A percentile compares a stretch with the other conserved stretches of the same genome.
Evolutionary conservation across 2,797 vertebrate species (phyloP).

Genomic region (Graptemys geographica): DNA sequence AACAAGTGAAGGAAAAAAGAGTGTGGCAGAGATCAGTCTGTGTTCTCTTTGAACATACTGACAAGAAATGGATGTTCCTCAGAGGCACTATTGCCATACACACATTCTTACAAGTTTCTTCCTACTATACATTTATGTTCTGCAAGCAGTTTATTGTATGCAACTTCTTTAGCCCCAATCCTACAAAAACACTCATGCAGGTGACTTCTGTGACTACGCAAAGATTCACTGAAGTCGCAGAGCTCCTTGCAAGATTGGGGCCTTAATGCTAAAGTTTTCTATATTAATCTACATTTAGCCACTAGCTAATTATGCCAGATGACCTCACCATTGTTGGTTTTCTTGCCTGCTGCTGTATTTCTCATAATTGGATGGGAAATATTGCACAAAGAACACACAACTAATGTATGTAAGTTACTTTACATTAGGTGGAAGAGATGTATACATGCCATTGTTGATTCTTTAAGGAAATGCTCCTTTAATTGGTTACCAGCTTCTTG

Average conservation of each 20-base stretch:
- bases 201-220: neutral
- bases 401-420: neutral
- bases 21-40: neutral
- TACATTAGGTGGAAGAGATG: neutral
- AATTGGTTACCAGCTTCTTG: neutral
- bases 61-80: neutral
- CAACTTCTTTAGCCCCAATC: neutral
- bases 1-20: neutral
- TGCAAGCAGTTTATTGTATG: neutral
- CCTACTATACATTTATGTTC: accelerated
- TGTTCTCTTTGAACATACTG: neutral
- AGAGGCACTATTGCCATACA: neutral
- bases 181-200: neutral
- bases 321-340: neutral
- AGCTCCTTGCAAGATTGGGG: neutral
- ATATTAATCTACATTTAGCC: neutral
- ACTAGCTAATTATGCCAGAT: neutral
- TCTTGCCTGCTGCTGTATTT: neutral
- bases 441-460: neutral
- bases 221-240: neutral
- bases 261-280: neutral
- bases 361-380: neutral
- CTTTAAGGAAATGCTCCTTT: neutral
- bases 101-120: neutral
- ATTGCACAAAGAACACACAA: neutral